Base-by-base conservation (phyloP, 2,797 vertebrate species). In the Pangasius mekongensis region DNA sequence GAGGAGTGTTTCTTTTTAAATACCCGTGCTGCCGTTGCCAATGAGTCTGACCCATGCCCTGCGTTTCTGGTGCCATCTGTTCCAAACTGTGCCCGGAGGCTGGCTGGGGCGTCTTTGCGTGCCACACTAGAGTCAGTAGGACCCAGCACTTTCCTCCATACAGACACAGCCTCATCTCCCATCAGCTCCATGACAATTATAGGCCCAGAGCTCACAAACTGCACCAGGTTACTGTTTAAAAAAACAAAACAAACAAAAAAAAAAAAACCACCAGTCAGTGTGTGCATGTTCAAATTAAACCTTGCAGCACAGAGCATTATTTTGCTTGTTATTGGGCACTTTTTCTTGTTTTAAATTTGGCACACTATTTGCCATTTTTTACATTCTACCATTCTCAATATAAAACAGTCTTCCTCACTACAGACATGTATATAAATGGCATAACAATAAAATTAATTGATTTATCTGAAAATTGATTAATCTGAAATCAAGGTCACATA, bases 151-250 rank as follows among this genome's bases (percentile, higher is more conserved):
- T 92, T 94, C 92, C 96, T 97, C 98, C 97, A 99, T 66, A 94
- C 94, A 64, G 95, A 96, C 86, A 98, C 94, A 3, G 98, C 97
- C 90, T 98, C 96, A 73, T 98, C 97, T 90, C 97, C 97, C 94
- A 98, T 96, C 92, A 99, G 95, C 94, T 98, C 98, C 97, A 99
- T 96, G 92, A 97, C 98, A 93, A 99, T 95, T 91, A 97, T 84
- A 0, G 98, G 97, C 39, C 97, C 97, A 86, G 97, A 98, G 30
- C 94, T 97, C 92, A 98, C 93, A 93, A 97, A 97, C 93, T 97
- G 96, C 90, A 98, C 94, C 92, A 98, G 95, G 91, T 97, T 97
- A 90, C 98, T 99, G 58, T 93, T 69, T 13, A 67, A 30, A 56
- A 11, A 69, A 58, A 20, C 33, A 11, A 27, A 71, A 1, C 13